These are phyloP conservation scores for Arnoldichthys spilopterus DNA, from an alignment of 2,797 vertebrate species.

Conservation along the genomic window DNA sequence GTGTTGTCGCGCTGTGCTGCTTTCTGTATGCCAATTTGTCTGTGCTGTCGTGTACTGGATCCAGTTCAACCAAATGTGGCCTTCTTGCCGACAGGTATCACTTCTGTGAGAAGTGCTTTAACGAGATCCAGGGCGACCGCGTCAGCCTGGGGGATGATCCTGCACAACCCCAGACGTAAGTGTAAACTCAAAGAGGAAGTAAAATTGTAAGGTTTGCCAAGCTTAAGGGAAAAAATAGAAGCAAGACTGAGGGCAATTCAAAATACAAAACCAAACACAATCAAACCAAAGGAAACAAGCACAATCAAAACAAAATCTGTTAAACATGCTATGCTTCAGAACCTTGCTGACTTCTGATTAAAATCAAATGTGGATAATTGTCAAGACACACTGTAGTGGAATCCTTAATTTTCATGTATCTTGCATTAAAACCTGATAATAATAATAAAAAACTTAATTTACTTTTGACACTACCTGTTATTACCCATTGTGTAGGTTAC, in stretches of 20 bases:
- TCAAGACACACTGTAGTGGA: too few relatives aligned
- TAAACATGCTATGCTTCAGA: too few relatives aligned
- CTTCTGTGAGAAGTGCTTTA: constrained; percentile 99
- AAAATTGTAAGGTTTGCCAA: background rate
- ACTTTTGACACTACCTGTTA: constrained; percentile 47
- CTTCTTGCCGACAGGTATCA: constrained; percentile 89
- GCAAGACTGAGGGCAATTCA: background rate
- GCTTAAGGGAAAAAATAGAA: background rate
- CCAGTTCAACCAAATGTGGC: constrained; percentile 64
- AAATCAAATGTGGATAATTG: background rate
- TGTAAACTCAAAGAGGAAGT: constrained; percentile 43
- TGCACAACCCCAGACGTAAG: constrained; percentile 97
- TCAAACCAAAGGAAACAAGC: too few relatives aligned
- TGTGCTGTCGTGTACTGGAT: constrained; percentile 69
- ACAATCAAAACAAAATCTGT: too few relatives aligned
- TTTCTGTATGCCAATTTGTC: constrained; percentile 59
- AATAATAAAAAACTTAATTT: background rate
- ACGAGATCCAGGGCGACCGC: constrained; percentile 97
- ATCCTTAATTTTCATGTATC: too few relatives aligned
- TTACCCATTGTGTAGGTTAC: background rate
- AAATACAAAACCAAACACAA: too few relatives aligned
- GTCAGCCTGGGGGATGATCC: constrained; percentile 97
- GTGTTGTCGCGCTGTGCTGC: constrained; percentile 60
- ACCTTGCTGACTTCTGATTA: too few relatives aligned
- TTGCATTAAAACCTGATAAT: background rate